Percentiles rank a stretch among this genome's conserved stretches.
Evolutionary conservation across 2,113 vertebrate genomes (phyloP).

Genomic region (Platichthys stellatus): DNA sequence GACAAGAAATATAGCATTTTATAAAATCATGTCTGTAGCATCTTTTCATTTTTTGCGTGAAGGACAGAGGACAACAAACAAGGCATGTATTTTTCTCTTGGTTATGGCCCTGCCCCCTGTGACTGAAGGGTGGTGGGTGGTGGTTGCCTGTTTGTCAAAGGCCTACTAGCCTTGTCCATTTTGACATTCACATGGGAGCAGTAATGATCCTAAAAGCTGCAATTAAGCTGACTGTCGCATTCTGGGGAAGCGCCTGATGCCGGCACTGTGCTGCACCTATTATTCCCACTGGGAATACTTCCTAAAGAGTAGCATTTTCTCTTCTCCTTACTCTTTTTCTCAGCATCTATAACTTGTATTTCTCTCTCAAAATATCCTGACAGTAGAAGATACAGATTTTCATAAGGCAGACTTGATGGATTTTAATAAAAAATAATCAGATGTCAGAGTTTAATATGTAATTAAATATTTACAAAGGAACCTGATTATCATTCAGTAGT

Average conservation of each 20-base stretch:
- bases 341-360: conserved; percentile 45
- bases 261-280: conserved; percentile 72
- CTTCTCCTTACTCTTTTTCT: conserved; percentile 13
- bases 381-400: background rate
- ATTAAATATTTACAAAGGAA: background rate
- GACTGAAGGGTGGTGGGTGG: conserved; percentile 70
- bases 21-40: background rate
- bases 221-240: conserved; percentile 84
- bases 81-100: conserved; percentile 69
- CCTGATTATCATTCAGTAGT: background rate
- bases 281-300: conserved; percentile 81
- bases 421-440: background rate
- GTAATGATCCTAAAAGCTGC: conserved; percentile 87
- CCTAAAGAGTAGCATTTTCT: conserved; percentile 63
- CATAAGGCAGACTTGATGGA: background rate
- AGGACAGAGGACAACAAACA: conserved; percentile 54
- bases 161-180: conserved; percentile 80
- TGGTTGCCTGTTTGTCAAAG: conserved; percentile 79
- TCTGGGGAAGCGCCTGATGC: conserved; percentile 78
- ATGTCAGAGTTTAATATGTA: background rate
- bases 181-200: conserved; percentile 85
- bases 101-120: conserved; percentile 63
- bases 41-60: conserved; percentile 23
- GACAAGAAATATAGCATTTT: background rate
- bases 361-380: conserved; percentile 17